Base-by-base conservation (phyloP, 2,113 vertebrate genomes). In the Megaceryle maxima region DNA sequence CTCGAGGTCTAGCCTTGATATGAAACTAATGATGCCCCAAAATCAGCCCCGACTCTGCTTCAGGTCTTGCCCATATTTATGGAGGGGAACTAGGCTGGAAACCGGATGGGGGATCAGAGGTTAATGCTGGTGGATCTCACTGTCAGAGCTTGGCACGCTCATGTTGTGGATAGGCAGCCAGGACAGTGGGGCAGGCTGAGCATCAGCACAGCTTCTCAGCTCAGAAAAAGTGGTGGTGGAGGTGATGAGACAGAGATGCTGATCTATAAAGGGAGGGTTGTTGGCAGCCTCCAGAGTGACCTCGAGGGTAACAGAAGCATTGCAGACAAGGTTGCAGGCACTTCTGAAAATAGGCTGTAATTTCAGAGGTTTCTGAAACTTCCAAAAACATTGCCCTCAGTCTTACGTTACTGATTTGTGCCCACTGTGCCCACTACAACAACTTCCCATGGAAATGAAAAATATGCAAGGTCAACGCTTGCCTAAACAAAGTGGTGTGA, bases 91-190 rank as follows among this genome's bases (percentile, higher is more conserved):
- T 28, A 88, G n/a, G 10, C 2, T 80, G 53, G 57, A 76, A 88
- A 76, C 18, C 20, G 55, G 59, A 53, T 5, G 14, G 28, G 21
- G 5, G 19, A 31, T 26, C 48, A 48, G 53, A 13, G 20, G n/a
- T 78, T 82, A 3, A 39, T 85, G 44, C 39, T 60, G 53, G 24
- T 76, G 60, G 22, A 29, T 11, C 16, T 88, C 64, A 8, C 37
- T 29, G 35, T 51, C 39, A 16, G 35, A 83, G 24, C 20, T 25
- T 14, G 2, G 21, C 1, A 0, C 5, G 1, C 37, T 68, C 51
- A 12, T 2, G 1, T 26, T 0, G 0, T 8, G 39, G 50, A 19
- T 41, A 35, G 41, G 57, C 89, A 70, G n/a, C 28, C n/a, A 28
- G 76, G 33, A 70, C 55, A 70, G 56, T 0, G 0, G 59, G 39